Percentiles rank a stretch among this genome's conserved stretches.
Evolutionary conservation across 2,888 invertebrate genomes (phyloP).

Genomic region (Quadroppia sp.): DNA sequence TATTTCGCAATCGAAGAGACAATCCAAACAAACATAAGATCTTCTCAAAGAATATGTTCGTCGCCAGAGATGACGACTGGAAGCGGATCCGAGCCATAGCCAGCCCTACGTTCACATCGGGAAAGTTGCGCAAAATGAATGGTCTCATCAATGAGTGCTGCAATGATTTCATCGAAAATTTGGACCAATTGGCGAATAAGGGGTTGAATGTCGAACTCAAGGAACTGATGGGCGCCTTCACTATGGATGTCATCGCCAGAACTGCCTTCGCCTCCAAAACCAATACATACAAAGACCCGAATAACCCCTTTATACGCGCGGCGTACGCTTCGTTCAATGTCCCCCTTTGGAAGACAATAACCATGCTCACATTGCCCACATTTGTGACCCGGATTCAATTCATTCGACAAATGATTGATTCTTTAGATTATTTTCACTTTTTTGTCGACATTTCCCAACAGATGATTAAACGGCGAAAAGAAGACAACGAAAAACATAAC

Average conservation of each 20-base stretch:
- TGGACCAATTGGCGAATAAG: background rate
- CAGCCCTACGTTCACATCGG: constrained; percentile 29
- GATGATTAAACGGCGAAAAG: constrained; percentile 1
- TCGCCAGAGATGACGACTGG: constrained; percentile 10
- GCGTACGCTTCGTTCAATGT: background rate
- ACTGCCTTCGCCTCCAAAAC: constrained; percentile 15
- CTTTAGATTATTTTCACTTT: background rate
- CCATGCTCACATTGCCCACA: background rate
- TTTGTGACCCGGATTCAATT: background rate
- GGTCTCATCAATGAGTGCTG: constrained; percentile 24
- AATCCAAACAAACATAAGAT: background rate
- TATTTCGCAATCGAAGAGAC: background rate
- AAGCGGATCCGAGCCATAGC: constrained; percentile 30
- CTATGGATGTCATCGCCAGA: constrained; percentile 28
- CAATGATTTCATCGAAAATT: constrained; percentile 9
- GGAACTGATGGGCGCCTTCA: background rate
- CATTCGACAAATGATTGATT: background rate
- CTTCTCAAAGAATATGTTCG: constrained; percentile 10
- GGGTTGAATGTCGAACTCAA: constrained; percentile 10
- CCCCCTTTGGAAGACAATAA: background rate
- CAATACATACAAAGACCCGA: background rate
- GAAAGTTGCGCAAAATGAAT: constrained; percentile 33
- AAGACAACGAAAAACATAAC: constrained; percentile 9
- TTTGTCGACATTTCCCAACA: background rate
- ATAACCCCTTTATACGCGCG: background rate